Evolutionary conservation across 2,797 vertebrate genomes (phyloP).

Genomic region (Octomys mimax): DNA sequence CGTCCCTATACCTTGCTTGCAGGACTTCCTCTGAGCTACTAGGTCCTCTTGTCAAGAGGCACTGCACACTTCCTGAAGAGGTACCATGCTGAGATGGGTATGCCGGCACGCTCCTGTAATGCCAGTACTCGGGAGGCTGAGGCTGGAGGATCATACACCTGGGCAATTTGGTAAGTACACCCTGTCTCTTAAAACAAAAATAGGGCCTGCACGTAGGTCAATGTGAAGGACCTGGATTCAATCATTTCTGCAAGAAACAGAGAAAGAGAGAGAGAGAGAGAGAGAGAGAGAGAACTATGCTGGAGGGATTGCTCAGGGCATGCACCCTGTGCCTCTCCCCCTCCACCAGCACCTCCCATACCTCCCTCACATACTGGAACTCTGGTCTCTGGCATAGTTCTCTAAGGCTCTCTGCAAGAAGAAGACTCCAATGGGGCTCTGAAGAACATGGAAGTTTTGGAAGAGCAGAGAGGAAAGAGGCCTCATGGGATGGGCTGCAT

Average conservation of each 20-base stretch:
- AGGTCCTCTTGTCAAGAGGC: background rate
- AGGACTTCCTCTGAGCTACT: background rate
- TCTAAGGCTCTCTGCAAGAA: background rate
- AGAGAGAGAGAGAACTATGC: background rate
- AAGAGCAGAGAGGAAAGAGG: background rate
- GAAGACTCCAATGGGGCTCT: background rate
- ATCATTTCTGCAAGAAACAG: background rate
- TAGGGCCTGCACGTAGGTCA: background rate
- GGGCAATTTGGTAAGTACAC: background rate
- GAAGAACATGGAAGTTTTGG: background rate
- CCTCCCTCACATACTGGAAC: background rate
- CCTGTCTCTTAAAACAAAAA: background rate
- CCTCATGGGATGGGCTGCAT: background rate
- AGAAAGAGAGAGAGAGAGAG: background rate
- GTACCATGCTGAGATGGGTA: background rate
- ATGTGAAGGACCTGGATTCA: background rate
- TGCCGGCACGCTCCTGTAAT: background rate
- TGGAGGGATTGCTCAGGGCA: background rate
- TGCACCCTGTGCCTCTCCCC: rapidly evolving
- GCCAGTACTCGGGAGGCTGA: background rate
- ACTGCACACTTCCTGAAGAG: background rate
- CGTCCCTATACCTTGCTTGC: background rate
- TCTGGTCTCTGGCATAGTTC: background rate
- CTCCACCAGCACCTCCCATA: background rate
- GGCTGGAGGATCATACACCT: background rate